These are phyloP conservation scores for Ametastegia equiseti DNA, from an alignment of 2,888 invertebrate genomes.

Conservation along the genomic window DNA sequence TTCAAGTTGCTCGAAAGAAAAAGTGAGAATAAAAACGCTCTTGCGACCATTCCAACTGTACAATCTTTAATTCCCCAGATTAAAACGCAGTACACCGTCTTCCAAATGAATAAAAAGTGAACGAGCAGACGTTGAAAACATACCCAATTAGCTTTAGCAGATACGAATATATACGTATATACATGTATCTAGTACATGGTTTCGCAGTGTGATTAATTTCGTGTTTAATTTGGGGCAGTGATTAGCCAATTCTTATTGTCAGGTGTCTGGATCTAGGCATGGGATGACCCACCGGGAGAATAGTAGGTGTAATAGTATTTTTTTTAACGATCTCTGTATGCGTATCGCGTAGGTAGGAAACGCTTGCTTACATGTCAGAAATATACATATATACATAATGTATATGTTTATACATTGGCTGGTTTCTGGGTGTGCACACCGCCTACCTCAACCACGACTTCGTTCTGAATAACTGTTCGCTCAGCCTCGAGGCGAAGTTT, in stretches of 20 bases:
- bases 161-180: too few species aligned
- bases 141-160: too few species aligned
- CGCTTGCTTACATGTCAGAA: not conserved
- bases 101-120: not conserved
- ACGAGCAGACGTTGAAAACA: not conserved
- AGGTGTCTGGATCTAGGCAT: not conserved
- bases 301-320: not conserved
- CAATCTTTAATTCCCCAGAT: not conserved
- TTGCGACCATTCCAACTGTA: not conserved
- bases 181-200: too few species aligned
- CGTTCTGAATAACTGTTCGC: constrained; percentile 50
- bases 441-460: constrained; percentile 44
- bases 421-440: not conserved
- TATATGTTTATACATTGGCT: not conserved
- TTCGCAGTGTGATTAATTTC: not conserved
- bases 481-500: constrained; percentile 44
- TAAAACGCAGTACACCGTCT: not conserved
- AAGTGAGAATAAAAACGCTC: not conserved
- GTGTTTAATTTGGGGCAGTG: not conserved
- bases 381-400: not conserved
- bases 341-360: not conserved
- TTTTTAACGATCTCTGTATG: not conserved
- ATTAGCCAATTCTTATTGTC: not conserved
- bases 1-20: not conserved
- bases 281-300: not conserved